These are phyloP conservation scores for Epinotia nisella DNA, from an alignment of 2,888 invertebrate genomes.

Conservation along the genomic window DNA sequence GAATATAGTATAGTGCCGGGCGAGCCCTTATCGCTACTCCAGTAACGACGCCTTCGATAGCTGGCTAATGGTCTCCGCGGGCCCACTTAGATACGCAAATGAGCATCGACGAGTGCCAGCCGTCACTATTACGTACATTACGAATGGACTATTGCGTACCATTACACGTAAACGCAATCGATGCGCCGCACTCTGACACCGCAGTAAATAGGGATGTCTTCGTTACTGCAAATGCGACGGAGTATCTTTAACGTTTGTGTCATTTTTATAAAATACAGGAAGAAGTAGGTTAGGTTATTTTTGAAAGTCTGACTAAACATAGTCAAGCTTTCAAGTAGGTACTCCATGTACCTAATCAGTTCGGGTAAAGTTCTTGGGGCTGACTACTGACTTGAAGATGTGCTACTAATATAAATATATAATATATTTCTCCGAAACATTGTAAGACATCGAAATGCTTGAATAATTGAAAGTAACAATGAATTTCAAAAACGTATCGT, in stretches of 20 bases:
- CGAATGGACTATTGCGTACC: slow-evolving; percentile 57
- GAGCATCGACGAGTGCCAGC: slow-evolving; percentile 75
- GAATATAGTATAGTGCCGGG: slow-evolving; percentile 63
- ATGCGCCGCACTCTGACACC: slow-evolving; percentile 31
- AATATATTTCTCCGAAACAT: background rate
- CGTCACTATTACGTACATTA: slow-evolving; percentile 67
- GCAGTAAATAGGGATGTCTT: slow-evolving; percentile 35
- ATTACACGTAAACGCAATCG: slow-evolving; percentile 57
- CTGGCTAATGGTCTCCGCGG: slow-evolving; percentile 80
- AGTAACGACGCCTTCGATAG: slow-evolving; percentile 83
- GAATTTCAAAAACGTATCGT: background rate
- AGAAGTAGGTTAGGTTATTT: background rate
- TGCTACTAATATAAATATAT: no score
- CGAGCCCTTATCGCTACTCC: slow-evolving; percentile 79
- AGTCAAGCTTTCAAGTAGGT: no score
- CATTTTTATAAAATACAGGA: background rate
- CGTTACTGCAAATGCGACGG: slow-evolving; percentile 37
- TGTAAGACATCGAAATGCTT: background rate
- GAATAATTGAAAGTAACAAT: background rate
- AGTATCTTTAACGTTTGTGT: background rate
- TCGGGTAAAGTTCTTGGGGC: background rate
- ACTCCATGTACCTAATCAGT: background rate
- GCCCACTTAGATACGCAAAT: slow-evolving; percentile 84
- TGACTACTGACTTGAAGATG: no score
- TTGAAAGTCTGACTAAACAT: background rate